These are phyloP conservation scores for Vultur gryphus DNA, from an alignment of 2,797 vertebrate genomes.

Conservation along the genomic window DNA sequence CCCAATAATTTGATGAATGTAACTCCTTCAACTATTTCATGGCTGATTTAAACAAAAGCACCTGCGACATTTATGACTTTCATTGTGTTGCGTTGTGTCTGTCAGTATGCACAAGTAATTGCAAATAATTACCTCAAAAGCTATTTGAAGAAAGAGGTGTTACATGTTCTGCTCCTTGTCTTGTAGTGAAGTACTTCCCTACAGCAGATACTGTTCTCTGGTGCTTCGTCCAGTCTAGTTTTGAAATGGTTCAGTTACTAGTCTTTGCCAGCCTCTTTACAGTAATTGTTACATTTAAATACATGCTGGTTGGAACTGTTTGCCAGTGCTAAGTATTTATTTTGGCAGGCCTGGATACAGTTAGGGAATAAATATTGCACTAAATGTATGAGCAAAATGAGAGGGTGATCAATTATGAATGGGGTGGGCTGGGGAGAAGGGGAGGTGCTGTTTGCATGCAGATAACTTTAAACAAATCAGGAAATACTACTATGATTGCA, in stretches of 20 bases:
- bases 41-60: neutral
- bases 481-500: neutral
- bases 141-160: neutral
- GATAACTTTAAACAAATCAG: constrained; percentile 4
- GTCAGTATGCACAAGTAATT: neutral
- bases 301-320: neutral
- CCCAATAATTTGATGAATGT: neutral
- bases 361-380: neutral
- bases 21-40: neutral
- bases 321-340: neutral
- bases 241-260: neutral
- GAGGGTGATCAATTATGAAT: neutral
- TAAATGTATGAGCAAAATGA: neutral
- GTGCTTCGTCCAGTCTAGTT: neutral
- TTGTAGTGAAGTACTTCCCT: neutral
- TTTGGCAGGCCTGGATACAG: neutral
- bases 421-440: neutral
- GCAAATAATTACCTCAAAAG: neutral
- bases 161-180: neutral
- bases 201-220: neutral
- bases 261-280: neutral
- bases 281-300: neutral
- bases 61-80: neutral
- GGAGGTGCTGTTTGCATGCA: neutral
- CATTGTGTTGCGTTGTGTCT: neutral